Percentiles rank a stretch among this genome's conserved stretches.
Conservation (phyloP, 53 echinoderm and acorn worm species). For the Pentamera pediparva region DNA sequence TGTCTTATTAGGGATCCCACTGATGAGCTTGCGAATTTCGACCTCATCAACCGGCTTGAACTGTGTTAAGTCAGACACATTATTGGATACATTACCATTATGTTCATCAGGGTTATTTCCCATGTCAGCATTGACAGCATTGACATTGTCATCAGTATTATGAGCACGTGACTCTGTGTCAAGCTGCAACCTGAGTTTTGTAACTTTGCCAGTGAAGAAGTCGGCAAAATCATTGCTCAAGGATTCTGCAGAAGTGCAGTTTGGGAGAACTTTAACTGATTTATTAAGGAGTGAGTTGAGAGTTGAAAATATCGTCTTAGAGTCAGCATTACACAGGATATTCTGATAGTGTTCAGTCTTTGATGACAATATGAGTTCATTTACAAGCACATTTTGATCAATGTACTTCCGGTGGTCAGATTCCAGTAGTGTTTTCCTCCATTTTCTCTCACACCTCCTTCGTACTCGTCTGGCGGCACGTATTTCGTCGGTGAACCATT, state of each 20-base stretch:
- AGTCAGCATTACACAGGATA: neutral
- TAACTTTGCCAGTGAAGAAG: neutral
- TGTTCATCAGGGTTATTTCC: too few species aligned
- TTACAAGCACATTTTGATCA: neutral
- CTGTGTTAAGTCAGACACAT: too few species aligned
- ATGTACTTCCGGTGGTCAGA: neutral
- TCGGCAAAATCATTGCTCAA: neutral
- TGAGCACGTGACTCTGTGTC: too few species aligned
- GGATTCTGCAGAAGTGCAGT: neutral
- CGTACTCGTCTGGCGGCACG: neutral
- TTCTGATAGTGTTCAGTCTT: neutral
- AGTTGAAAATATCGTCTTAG: neutral
- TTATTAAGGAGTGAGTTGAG: neutral
- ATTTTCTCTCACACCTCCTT: neutral
- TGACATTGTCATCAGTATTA: too few species aligned
- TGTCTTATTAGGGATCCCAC: too few species aligned
- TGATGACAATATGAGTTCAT: neutral
- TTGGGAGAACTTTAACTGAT: neutral
- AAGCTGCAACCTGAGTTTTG: too few species aligned
- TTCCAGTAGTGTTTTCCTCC: neutral
- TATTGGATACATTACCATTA: too few species aligned
- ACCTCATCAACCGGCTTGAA: too few species aligned
- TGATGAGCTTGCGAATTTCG: too few species aligned
- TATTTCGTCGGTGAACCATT: neutral
- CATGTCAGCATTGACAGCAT: too few species aligned